Percentiles rank a stretch among this genome's conserved stretches.
phyloP scores from a whole-genome alignment of 1,140 invertebrate species.

The Drosophila burlai region DNA sequence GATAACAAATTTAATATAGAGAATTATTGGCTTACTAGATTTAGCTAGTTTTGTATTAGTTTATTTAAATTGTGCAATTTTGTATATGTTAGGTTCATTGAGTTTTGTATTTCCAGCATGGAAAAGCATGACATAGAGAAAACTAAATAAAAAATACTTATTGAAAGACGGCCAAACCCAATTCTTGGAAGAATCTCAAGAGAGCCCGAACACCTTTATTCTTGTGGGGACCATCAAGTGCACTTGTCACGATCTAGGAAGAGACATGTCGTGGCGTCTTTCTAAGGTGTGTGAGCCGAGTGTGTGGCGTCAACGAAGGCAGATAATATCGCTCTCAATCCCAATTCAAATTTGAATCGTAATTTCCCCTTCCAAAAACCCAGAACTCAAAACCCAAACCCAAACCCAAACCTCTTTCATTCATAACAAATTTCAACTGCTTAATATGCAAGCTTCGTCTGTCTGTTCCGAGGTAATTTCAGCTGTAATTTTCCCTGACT shows the following conservation, averaged over 20 bases:
- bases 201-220: not conserved
- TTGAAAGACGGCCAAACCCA: slow-evolving; percentile 17
- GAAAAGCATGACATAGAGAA: not conserved
- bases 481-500: slow-evolving; percentile 42
- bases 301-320: slow-evolving; percentile 14
- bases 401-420: slow-evolving; percentile 9
- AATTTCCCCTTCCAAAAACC: not conserved
- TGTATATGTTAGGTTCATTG: accelerated
- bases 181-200: slow-evolving; percentile 21
- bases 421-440: slow-evolving; percentile 37
- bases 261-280: not conserved
- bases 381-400: not conserved
- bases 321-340: slow-evolving; percentile 20
- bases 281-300: not conserved
- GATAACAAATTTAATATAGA: not conserved
- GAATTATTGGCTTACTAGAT: not conserved
- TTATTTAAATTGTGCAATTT: not conserved
- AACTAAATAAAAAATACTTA: not conserved
- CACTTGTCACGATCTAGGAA: slow-evolving; percentile 39
- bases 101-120: not conserved
- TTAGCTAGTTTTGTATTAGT: not conserved
- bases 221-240: slow-evolving; percentile 13
- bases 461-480: slow-evolving; percentile 10
- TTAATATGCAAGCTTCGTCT: slow-evolving; percentile 33
- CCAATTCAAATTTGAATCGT: not conserved